Evolutionary conservation across 1,140 invertebrate species (phyloP), one percentile per base, ranked within the genome.

Genomic region (Drosophila lowei): DNA sequence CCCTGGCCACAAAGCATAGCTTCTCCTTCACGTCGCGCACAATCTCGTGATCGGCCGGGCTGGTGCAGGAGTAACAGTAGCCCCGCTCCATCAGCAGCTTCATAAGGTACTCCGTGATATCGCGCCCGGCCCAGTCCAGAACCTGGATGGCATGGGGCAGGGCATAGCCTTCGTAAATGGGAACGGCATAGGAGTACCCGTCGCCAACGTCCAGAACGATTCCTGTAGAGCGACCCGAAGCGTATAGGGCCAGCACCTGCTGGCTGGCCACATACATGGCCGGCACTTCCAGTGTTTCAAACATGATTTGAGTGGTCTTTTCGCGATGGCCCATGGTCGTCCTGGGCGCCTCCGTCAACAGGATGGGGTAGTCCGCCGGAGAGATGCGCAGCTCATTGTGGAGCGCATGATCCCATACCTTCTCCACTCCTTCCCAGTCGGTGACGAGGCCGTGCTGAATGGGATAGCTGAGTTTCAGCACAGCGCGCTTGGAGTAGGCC

Each of bases 361-460:
- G 93, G 28, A 97, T 95, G 23, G 96, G 96, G 92, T 96, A 96
- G 81, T 97, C 96, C 90, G 97, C 96, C 0, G 97, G 96, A 48
- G 96, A 96, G 52, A 97, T 96, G 90, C 97, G 94, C 67, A 97
- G 92, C 91, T 97, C 96, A 90, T 97, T 97, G 92, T 95, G 95
- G 92, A 95, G 95, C 55, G 94, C 95, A 90, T 95, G 94, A 90
- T 95, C 94, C 95, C 95, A 96, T 92, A 96, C 96, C 86, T 94
- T 94, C 80, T 94, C 94, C 96, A 97, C 96, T 81, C 96, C 95
- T 85, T 96, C 95, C 95, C 95, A 96, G 92, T 96, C 96, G 76
- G 95, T 96, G 70, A 96, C 95, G 90, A 96, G 95, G 55, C 95
- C 95, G 84, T 95, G 95, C 91, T 97, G 96, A 79, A 94, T 94